These are phyloP conservation scores for Chamaetylas fuelleborni DNA, from an alignment of 2,113 vertebrate species.

Conservation along the genomic window DNA sequence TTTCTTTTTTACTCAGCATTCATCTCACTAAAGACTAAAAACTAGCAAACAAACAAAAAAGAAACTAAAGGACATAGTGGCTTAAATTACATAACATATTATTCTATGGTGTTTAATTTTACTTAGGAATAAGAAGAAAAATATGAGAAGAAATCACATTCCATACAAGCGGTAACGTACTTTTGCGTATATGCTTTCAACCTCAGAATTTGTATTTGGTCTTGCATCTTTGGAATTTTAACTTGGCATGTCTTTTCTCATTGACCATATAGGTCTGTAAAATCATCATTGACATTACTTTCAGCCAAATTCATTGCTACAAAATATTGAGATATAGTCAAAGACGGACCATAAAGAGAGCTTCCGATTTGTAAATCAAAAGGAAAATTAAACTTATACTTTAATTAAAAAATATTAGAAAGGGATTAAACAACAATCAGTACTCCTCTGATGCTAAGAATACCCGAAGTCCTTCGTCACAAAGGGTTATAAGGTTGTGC, in stretches of 20 bases:
- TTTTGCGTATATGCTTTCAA: not conserved
- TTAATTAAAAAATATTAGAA: not conserved
- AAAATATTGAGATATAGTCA: not conserved
- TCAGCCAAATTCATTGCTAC: not conserved
- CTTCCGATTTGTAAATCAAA: not conserved
- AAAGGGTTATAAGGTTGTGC: not conserved
- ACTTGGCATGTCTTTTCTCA: not conserved
- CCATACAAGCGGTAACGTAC: accelerated
- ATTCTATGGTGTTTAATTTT: not conserved
- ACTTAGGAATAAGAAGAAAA: not conserved
- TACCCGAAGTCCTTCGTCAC: not conserved
- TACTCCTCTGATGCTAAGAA: not conserved
- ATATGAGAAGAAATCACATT: not conserved
- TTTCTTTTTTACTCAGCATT: not conserved
- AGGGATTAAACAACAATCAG: not conserved
- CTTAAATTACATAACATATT: not conserved
- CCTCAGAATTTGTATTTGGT: not conserved
- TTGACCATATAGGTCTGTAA: not conserved
- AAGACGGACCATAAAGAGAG: not conserved
- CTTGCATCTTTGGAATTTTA: not conserved
- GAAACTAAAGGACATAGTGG: not conserved
- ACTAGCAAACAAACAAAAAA: not conserved
- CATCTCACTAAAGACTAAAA: not conserved
- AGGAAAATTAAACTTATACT: not conserved
- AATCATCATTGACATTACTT: not conserved